These are phyloP conservation scores for Channallabes apus DNA, from an alignment of 2,797 vertebrate genomes.

Conservation along the genomic window DNA sequence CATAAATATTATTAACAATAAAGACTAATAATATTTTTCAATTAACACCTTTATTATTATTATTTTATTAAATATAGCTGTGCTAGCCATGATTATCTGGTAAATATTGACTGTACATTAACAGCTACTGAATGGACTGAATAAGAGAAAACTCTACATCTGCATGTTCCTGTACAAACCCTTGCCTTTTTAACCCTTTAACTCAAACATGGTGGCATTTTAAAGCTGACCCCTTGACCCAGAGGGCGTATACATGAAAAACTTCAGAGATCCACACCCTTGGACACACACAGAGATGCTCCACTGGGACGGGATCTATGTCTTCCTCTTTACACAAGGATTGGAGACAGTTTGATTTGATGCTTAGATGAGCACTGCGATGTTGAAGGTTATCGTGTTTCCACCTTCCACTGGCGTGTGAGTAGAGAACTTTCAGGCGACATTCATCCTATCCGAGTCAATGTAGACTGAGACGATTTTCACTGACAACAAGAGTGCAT, in stretches of 20 bases:
- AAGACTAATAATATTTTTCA: too few relatives aligned
- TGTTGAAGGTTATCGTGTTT: slow-evolving; percentile 24
- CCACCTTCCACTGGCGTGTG: slow-evolving; percentile 25
- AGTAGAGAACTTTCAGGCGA: not conserved
- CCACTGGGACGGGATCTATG: slow-evolving; percentile 23
- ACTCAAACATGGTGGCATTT: slow-evolving; percentile 48
- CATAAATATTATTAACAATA: too few relatives aligned
- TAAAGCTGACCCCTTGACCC: slow-evolving; percentile 55
- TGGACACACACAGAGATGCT: slow-evolving; percentile 58
- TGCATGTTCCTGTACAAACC: not conserved
- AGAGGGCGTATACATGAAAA: slow-evolving; percentile 27
- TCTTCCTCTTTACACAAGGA: slow-evolving; percentile 35
- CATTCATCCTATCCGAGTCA: not conserved
- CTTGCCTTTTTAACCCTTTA: not conserved
- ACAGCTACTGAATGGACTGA: not conserved
- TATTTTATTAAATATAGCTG: not conserved
- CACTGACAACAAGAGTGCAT: not conserved
- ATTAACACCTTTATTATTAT: too few relatives aligned
- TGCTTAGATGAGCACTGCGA: slow-evolving; percentile 21
- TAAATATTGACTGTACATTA: not conserved
- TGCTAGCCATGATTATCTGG: not conserved
- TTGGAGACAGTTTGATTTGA: slow-evolving; percentile 40
- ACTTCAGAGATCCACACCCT: slow-evolving; percentile 46
- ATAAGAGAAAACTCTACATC: not conserved
- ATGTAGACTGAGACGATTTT: not conserved